Evolutionary conservation across 2,113 vertebrate genomes (phyloP), one percentile per base, ranked within the genome.

Genomic region (Paracyprichromis sp.): DNA sequence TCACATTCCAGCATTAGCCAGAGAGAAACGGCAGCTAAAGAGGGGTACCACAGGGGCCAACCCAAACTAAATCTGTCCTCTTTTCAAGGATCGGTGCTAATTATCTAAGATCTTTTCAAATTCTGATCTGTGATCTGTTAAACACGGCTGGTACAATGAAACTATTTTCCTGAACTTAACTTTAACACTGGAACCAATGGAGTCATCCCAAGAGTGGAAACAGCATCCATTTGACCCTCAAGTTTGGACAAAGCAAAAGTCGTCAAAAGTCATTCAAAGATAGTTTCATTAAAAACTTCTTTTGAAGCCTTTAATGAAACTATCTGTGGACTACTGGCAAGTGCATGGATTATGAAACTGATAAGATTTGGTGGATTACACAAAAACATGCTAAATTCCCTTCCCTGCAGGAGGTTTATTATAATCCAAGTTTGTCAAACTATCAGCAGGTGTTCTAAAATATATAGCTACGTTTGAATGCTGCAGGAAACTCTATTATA

Each of bases 1-100:
- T 93, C 91, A 92, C 94, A 95, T 96, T 96, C 93, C 94, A 92
- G 90, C 89, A 91, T 94, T 94, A 93, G 89, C 71, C 38, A 31
- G 73, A 73, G 87, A 89, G 90, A 89, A 91, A 86, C 40, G 8
- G 83, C 59, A 63, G 89, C 89, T 91, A 92, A 90, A 90, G 91
- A 89, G 90, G 83, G 91, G 85, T 83, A 88, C 87, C 85, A 19
- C 19, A 16, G 85, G 83, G 92, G 91, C 85, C 88, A 93, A 69
- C 86, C 86, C 93, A 81, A 81, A 92, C 92, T 80, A 88, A 91
- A 92, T 92, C 92, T 89, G 86, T 93, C 92, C 93, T 94, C 91
- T 80, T 93, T 93, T 93, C 90, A 92, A 89, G 71, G 71, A 90
- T 83, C 66, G 11, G 63, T 50, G 89, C 91, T 93, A 93, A 92